These are phyloP conservation scores for Mactromeris polynyma DNA, from an alignment of 2,888 invertebrate species.

Conservation along the genomic window DNA sequence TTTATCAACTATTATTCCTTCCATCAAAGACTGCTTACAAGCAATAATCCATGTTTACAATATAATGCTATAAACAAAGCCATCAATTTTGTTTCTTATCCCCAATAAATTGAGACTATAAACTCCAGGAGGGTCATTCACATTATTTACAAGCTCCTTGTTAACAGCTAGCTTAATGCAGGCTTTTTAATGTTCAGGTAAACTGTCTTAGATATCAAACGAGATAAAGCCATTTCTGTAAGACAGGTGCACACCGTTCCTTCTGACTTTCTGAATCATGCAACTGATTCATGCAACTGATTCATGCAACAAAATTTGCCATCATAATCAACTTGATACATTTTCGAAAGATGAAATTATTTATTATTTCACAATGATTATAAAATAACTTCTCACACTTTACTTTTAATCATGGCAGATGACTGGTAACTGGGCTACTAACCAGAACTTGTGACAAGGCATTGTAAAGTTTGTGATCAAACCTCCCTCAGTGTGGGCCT, in stretches of 20 bases:
- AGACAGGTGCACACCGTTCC: neutral
- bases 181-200: neutral
- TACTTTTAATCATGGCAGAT: too few species aligned
- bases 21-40: slow-evolving; percentile 27
- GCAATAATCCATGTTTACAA: slow-evolving; percentile 36
- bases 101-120: slow-evolving; percentile 23
- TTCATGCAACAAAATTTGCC: too few species aligned
- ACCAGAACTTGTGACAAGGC: too few species aligned
- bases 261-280: neutral
- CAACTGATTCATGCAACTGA: too few species aligned
- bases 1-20: slow-evolving; percentile 27
- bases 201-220: neutral
- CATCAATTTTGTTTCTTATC: slow-evolving; percentile 34
- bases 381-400: too few species aligned
- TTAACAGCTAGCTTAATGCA: neutral
- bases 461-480: too few species aligned
- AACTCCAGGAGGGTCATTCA: slow-evolving; percentile 29
- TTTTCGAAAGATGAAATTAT: too few species aligned
- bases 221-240: neutral
- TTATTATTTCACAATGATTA: too few species aligned
- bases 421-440: too few species aligned
- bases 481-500: too few species aligned
- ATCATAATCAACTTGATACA: too few species aligned
- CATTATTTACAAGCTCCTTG: slow-evolving; percentile 20
- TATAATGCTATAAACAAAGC: slow-evolving; percentile 37